These are phyloP conservation scores for Baryphthengus martii DNA, from an alignment of 2,113 vertebrate species.

Conservation along the genomic window DNA sequence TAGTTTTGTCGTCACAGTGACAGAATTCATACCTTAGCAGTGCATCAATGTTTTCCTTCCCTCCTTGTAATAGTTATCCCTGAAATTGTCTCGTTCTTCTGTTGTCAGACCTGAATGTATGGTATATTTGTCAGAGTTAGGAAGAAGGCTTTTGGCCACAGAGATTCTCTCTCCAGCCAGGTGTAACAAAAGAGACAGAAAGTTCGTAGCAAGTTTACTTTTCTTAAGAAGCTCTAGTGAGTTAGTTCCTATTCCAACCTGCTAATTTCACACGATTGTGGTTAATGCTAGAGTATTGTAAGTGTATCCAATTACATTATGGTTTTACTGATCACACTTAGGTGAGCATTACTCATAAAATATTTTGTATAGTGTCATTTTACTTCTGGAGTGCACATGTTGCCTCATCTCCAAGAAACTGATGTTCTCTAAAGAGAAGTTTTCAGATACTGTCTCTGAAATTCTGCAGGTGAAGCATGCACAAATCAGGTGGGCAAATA, in stretches of 20 bases:
- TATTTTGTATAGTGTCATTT: not conserved
- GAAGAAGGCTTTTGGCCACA: not conserved
- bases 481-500: not conserved
- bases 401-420: not conserved
- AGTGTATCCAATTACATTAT: not conserved
- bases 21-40: not conserved
- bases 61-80: not conserved
- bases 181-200: not conserved
- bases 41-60: not conserved
- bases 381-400: not conserved
- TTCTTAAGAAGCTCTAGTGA: not conserved
- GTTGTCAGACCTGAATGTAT: not conserved
- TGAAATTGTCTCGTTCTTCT: not conserved
- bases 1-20: not conserved
- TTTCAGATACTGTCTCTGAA: not conserved
- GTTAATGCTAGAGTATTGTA: not conserved
- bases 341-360: not conserved
- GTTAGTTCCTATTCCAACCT: not conserved
- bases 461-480: not conserved
- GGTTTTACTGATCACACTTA: not conserved
- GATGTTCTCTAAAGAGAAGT: not conserved
- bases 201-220: not conserved
- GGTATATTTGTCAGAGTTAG: not conserved
- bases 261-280: not conserved
- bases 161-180: not conserved